phyloP scores from a whole-genome alignment of 2,797 vertebrate genomes.

The Siniperca undulata region DNA sequence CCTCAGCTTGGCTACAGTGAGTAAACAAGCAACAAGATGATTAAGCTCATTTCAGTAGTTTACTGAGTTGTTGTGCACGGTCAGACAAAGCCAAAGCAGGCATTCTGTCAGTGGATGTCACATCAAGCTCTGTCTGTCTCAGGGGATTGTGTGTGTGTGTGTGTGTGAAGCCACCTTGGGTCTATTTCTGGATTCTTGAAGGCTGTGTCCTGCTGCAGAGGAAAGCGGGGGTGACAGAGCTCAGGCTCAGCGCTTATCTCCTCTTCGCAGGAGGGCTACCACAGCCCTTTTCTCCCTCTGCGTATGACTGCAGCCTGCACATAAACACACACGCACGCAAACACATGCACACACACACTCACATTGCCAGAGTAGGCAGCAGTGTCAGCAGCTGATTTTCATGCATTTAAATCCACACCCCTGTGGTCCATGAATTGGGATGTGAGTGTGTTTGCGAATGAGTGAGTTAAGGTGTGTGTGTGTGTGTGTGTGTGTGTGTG shows the following conservation, averaged over 20 bases:
- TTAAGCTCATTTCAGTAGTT: slow-evolving; percentile 57
- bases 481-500: slow-evolving; percentile 14
- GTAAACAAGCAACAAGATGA: slow-evolving; percentile 36
- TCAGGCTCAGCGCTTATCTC: slow-evolving; percentile 75
- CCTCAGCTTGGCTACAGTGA: slow-evolving; percentile 22
- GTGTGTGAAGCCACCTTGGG: slow-evolving; percentile 44
- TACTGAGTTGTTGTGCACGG: slow-evolving; percentile 37
- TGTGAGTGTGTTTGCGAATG: slow-evolving; percentile 39
- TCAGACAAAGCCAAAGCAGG: slow-evolving; percentile 47
- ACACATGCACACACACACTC: slow-evolving; percentile 20
- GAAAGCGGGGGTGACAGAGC: slow-evolving; percentile 62
- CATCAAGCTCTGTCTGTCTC: slow-evolving; percentile 39
- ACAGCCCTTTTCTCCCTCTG: slow-evolving; percentile 45
- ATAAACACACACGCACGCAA: slow-evolving; percentile 42
- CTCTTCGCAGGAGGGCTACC: slow-evolving; percentile 68
- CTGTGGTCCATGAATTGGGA: slow-evolving; percentile 44
- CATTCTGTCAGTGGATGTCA: slow-evolving; percentile 52
- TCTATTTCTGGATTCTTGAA: slow-evolving; percentile 68
- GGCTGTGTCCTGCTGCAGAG: slow-evolving; percentile 60
- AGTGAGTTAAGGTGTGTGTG: slow-evolving; percentile 23
- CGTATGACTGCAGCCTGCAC: slow-evolving; percentile 35
- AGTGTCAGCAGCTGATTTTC: slow-evolving; percentile 67
- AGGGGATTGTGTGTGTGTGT: slow-evolving; percentile 23
- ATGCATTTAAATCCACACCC: slow-evolving; percentile 68
- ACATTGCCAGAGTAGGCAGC: slow-evolving; percentile 53